Base-by-base conservation (phyloP, 2,888 invertebrate species). In the Phyllotreta striolata region DNA sequence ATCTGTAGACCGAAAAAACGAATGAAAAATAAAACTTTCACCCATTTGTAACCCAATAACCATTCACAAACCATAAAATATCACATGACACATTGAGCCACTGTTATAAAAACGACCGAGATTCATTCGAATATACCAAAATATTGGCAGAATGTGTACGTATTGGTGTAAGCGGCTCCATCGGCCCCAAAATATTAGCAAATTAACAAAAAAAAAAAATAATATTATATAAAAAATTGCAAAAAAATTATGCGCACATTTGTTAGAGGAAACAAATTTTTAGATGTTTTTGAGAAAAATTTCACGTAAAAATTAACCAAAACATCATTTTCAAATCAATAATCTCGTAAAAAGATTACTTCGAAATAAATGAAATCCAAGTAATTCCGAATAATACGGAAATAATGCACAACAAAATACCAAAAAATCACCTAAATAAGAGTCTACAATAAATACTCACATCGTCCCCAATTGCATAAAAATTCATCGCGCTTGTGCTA, bases 21-120 rank as follows among this genome's bases (percentile, higher is more conserved):
- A 24, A 24, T 24, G 24, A 46, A 66, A 66, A 71, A 63, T 62
- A 49, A 63, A 66, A 68, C 55, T 12, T 59, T 60, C 63, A 66
- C 57, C 62, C 55, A 64, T 66, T 67, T 64, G 54, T 71, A 69
- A 66, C 55, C 62, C 71, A 73, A 70, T 66, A 71, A 70, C 68
- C 74, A 75, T 73, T 80, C 79, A 79, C 79, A 80, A 80, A 81
- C 80, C 81, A 80, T 79, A 81, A 81, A 81, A 81, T 81, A 81
- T 81, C 81, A 81, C 81, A 81, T 80, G 79, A 80, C 80, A 81
- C 80, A 79, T 81, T 81, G 81, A 81, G 81, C 81, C 81, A 78
- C 77, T 76, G 73, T 76, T 24, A 77, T 76, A 76, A 75, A 67
- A 71, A 72, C 24, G 44, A 73, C 67, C 52, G 64, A 59, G 51